Evolutionary conservation across 2,888 invertebrate species (phyloP).

Genomic region (Dryomyza anilis): DNA sequence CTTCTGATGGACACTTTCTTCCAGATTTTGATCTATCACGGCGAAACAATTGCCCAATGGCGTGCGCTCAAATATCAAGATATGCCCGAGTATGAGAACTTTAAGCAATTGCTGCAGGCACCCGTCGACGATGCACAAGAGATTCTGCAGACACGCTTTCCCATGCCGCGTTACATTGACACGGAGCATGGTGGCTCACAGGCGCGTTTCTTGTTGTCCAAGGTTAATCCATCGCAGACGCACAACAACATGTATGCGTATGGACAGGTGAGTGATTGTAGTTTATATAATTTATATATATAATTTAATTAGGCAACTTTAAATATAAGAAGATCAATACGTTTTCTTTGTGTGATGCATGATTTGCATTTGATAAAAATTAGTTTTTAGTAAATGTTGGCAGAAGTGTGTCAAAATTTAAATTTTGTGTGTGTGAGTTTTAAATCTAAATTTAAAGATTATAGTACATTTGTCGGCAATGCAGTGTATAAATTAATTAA

Average conservation of each 20-base stretch:
- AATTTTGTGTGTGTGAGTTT: no score
- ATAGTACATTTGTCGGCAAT: no score
- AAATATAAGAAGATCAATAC: no score
- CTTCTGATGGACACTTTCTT: constrained; percentile 99
- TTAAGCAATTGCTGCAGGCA: constrained; percentile 89
- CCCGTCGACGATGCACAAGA: constrained; percentile 98
- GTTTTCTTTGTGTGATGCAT: no score
- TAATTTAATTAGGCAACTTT: no score
- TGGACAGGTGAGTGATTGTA: constrained; percentile 68
- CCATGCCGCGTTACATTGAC: constrained; percentile 98
- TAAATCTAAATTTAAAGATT: no score
- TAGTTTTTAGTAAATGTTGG: no score
- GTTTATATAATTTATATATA: no score
- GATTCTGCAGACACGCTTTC: constrained; percentile 93
- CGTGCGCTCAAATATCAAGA: constrained; percentile 94
- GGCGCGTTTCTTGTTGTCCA: constrained; percentile 96
- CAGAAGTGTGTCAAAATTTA: no score
- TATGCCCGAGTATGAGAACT: constrained; percentile 96
- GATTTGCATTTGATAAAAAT: no score
- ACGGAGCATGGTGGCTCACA: constrained; percentile 99
- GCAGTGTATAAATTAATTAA: no score
- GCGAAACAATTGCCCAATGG: constrained; percentile 99
- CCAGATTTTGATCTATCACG: constrained; percentile 99
- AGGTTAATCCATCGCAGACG: constrained; percentile 99
- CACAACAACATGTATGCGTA: constrained; percentile 99